These are phyloP conservation scores for Aphelinus atriplicis DNA, from an alignment of 1,140 invertebrate genomes.

Conservation along the genomic window DNA sequence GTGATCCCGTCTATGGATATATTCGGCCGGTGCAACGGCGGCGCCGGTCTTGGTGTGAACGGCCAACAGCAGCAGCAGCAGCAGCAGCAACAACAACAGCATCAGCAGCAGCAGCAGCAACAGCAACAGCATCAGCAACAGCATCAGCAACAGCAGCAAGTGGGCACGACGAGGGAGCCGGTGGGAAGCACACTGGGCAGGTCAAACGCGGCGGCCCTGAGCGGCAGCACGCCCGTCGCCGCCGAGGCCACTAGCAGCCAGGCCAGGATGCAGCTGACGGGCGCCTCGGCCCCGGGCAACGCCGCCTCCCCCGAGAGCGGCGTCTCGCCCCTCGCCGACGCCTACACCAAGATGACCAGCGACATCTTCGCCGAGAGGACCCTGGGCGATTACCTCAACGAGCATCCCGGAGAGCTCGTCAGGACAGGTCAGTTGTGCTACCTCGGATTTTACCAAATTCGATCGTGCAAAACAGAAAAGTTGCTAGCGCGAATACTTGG, in stretches of 20 bases:
- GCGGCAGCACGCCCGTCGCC: constrained; percentile 45
- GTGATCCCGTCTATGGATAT: constrained; percentile 63
- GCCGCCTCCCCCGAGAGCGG: constrained; percentile 64
- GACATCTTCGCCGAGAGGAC: constrained; percentile 87
- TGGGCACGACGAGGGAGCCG: background rate
- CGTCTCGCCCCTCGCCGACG: constrained; percentile 76
- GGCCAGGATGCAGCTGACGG: constrained; percentile 65
- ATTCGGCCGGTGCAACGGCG: constrained; percentile 65
- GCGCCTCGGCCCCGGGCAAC: constrained; percentile 62
- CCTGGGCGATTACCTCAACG: constrained; percentile 88
- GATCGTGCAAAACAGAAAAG: too few relatives aligned
- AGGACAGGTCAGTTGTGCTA: constrained; percentile 75
- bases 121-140: constrained; percentile 36
- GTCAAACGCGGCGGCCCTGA: constrained; percentile 4
- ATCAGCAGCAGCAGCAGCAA: constrained; percentile 10
- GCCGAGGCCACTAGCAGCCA: constrained; percentile 43
- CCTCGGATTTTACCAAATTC: too few relatives aligned
- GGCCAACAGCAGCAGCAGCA: constrained; percentile 52
- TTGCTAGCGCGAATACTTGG: too few relatives aligned
- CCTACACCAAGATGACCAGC: constrained; percentile 89
- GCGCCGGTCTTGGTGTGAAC: constrained; percentile 55
- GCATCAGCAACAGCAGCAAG: constrained; percentile 26
- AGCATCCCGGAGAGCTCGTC: constrained; percentile 92
- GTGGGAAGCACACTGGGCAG: background rate
- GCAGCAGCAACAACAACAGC: constrained; percentile 16